Base-by-base conservation (phyloP, 2,797 vertebrate species). In the Sylvilagus floridanus region DNA sequence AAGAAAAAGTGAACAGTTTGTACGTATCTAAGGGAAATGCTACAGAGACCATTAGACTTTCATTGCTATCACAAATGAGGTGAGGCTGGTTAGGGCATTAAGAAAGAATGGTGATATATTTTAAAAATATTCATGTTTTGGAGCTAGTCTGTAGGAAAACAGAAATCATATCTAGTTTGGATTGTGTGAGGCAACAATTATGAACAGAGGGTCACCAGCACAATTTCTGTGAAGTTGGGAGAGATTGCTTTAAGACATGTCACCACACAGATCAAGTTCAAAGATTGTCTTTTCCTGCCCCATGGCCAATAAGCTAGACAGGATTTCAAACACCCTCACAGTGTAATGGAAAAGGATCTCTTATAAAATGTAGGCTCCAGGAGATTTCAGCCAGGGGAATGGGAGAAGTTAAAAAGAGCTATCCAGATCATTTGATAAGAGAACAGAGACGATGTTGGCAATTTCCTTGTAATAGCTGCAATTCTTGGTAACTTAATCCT, bases 401-500 rank as follows among this genome's bases (percentile, higher is more conserved):
- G 6, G 11, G 65, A 37, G 76, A 28, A 95, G 77, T 60, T 28
- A 93, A 94, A 76, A 77, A 82, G 72, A 94, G 76, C 77, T 85
- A 96, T 92, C 84, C 54, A 97, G 97, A 97, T 96, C 96, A 94
- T 91, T 93, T 90, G 97, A 97, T 97, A 97, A 97, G 97, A 96
- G 94, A 97, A 97, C 96, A 97, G 96, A 97, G 97, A 96, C 87
- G 95, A 97, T 94, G 89, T 87, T 90, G 92, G 95, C 96, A 97
- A 97, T 97, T 96, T 95, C 94, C 92, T 95, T 72, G 10, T 97
- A 97, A 97, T 96, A 97, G 97, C 95, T 91, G 91, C 71, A 97
- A 97, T 97, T 97, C 95, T 96, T 22, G 26, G 97, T 97, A 97
- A 97, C 96, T 92, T 95, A 95, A 97, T 97, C 95, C 86, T 95